Conservation (phyloP, 2,797 vertebrate species). For the Clarias laeviceps region DNA sequence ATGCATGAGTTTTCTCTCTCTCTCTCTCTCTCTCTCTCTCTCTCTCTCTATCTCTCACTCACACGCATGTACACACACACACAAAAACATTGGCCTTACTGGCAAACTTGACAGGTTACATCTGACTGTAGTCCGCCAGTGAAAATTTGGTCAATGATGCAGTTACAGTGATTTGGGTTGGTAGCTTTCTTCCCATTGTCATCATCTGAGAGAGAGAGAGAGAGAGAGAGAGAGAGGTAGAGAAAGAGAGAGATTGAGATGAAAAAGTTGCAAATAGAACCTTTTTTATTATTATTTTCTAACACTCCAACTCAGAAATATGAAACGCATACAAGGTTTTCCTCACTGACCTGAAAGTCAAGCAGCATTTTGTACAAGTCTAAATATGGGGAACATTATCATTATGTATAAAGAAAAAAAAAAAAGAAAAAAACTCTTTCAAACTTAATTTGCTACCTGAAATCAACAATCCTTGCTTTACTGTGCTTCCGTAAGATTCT, state of each 20-base stretch:
- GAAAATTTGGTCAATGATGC: constrained; percentile 93
- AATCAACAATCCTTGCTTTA: background rate
- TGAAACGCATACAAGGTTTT: background rate
- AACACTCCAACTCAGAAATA: background rate
- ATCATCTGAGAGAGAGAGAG: constrained; percentile 45
- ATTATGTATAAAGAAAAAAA: background rate
- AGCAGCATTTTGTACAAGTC: background rate
- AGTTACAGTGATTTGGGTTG: constrained; percentile 94
- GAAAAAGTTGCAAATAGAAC: too few species aligned
- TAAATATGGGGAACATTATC: background rate
- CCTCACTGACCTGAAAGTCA: background rate
- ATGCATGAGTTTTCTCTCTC: background rate
- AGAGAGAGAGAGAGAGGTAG: constrained; percentile 46
- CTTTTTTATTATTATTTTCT: background rate
- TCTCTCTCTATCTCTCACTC: too few species aligned
- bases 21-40: too few species aligned
- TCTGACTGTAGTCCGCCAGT: constrained; percentile 89
- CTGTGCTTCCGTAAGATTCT: background rate
- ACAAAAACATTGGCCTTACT: constrained; percentile 76
- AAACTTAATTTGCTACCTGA: background rate
- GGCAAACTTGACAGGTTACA: constrained; percentile 96
- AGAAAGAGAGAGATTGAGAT: constrained; percentile 35
- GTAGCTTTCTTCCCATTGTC: constrained; percentile 97
- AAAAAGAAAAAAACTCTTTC: background rate
- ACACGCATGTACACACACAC: background rate